Evolutionary conservation across 1,140 invertebrate genomes (phyloP).

Genomic region (Pogonognathellus flavescens): DNA sequence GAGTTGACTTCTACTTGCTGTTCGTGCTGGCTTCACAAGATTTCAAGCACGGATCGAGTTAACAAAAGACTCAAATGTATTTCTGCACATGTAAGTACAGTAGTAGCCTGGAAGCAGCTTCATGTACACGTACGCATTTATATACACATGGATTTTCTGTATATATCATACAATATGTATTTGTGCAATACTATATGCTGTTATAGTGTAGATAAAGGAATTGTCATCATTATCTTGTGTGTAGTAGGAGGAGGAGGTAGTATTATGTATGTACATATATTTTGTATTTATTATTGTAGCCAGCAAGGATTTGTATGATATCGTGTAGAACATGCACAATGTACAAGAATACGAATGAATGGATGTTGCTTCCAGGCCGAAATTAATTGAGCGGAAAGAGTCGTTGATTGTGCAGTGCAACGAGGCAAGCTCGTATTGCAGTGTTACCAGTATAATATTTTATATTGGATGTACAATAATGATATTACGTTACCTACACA

Average conservation of each 20-base stretch:
- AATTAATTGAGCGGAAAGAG: constrained; percentile 55
- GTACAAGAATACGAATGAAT: background rate
- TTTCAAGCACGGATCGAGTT: constrained; percentile 10
- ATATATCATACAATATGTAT: background rate
- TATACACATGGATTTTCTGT: too few relatives aligned
- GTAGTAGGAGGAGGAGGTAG: too few relatives aligned
- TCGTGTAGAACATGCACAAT: background rate
- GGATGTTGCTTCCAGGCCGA: constrained; percentile 39
- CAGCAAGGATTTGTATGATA: background rate
- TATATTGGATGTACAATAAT: background rate
- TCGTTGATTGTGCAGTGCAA: constrained; percentile 51
- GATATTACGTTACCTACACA: background rate
- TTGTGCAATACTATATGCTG: background rate
- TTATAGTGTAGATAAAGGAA: background rate
- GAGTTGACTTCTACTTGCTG: background rate
- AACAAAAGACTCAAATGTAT: constrained; percentile 16
- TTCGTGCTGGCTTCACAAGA: background rate
- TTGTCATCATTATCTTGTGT: background rate
- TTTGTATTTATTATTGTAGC: too few relatives aligned
- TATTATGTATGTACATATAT: too few relatives aligned
- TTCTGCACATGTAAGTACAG: too few relatives aligned
- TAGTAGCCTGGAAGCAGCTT: background rate
- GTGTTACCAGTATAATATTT: background rate
- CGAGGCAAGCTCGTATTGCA: constrained; percentile 4
- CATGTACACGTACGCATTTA: background rate